Evolutionary conservation across 1,140 invertebrate genomes (phyloP).

Genomic region (Scaptodrosophila lebanonensis): DNA sequence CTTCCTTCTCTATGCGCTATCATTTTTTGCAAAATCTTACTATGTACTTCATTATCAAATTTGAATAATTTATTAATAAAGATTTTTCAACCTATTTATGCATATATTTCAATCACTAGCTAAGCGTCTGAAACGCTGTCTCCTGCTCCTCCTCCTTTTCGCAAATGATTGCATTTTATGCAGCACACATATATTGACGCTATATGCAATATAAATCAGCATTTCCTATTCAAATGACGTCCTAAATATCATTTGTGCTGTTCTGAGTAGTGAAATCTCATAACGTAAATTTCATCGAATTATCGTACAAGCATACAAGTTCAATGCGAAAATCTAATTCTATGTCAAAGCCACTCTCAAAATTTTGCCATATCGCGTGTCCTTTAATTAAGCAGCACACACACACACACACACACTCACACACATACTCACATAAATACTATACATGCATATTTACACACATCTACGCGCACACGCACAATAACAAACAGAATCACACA

Average conservation of each 20-base stretch:
- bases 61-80: slow-evolving; percentile 13
- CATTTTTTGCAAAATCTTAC: too few relatives aligned
- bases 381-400: slow-evolving; percentile 43
- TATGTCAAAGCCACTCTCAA: slow-evolving; percentile 37
- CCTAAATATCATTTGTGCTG: slow-evolving; percentile 67
- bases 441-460: too few relatives aligned
- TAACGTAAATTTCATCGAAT: slow-evolving; percentile 77
- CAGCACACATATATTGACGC: slow-evolving; percentile 60
- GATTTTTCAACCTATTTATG: too few relatives aligned
- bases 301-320: slow-evolving; percentile 51
- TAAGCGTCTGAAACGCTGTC: slow-evolving; percentile 25
- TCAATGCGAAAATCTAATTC: slow-evolving; percentile 17
- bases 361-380: slow-evolving; percentile 46
- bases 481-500: slow-evolving; percentile 5
- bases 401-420: slow-evolving; percentile 21
- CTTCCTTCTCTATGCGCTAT: slow-evolving; percentile 20
- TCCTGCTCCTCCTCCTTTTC: slow-evolving; percentile 4
- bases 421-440: background rate
- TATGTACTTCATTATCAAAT: slow-evolving; percentile 12
- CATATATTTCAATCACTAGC: slow-evolving; percentile 14
- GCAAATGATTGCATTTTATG: slow-evolving; percentile 13
- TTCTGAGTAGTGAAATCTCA: slow-evolving; percentile 75
- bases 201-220: slow-evolving; percentile 7
- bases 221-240: slow-evolving; percentile 10
- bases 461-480: slow-evolving; percentile 40